Evolutionary conservation across 1,140 invertebrate species (phyloP).

Genomic region (Phenacoccus solenopsis): DNA sequence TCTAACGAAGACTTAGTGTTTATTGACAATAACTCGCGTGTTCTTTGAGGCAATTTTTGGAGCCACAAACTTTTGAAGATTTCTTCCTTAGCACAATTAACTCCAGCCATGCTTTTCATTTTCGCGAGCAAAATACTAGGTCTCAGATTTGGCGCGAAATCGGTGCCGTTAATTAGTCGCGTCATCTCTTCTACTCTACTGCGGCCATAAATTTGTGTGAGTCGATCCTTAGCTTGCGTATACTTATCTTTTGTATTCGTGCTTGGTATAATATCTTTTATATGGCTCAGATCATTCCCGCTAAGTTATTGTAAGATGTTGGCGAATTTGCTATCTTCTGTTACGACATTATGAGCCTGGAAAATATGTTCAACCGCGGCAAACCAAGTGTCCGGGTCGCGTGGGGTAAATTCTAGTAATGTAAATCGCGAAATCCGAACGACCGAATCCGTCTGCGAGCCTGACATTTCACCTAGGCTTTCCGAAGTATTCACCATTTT

Average conservation of each 20-base stretch:
- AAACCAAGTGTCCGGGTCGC: background rate
- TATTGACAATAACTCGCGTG: background rate
- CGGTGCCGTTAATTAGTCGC: background rate
- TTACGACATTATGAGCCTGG: background rate
- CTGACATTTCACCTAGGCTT: background rate
- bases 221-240: background rate
- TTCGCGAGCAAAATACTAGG: background rate
- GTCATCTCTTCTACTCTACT: background rate
- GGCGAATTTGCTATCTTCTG: background rate
- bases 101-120: background rate
- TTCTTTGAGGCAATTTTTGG: background rate
- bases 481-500: too few species aligned
- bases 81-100: background rate
- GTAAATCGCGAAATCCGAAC: too few species aligned
- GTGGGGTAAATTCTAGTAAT: background rate
- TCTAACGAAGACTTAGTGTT: background rate
- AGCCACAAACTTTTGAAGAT: background rate
- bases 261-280: background rate
- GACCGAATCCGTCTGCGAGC: too few species aligned
- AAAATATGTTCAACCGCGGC: background rate
- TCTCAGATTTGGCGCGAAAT: background rate
- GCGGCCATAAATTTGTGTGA: background rate
- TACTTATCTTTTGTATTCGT: background rate
- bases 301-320: background rate
- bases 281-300: background rate